Evolutionary conservation across 2,113 vertebrate genomes (phyloP), one percentile per base, ranked within the genome.

Genomic region (Syrrhaptes paradoxus): DNA sequence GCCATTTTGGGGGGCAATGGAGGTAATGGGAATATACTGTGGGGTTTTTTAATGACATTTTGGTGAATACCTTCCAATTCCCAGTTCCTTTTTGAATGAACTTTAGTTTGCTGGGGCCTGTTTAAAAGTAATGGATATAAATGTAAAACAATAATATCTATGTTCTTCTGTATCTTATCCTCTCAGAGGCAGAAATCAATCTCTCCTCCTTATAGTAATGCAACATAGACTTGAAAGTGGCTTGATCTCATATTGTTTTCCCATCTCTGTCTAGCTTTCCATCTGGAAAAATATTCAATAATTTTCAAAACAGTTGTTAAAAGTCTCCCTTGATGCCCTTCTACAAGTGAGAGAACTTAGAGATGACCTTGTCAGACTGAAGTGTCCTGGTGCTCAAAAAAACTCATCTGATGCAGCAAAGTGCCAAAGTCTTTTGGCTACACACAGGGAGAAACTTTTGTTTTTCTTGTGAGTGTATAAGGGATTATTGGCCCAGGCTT

Each of bases 271-370:
- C 82, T 95, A 88, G 85, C 59, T 94, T 88, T 93, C 75, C 72
- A 80, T 77, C 82, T 95, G 94, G 70, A 89, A 91, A 77, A 86
- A 79, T 81, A 91, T 79, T 96, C 95, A 80, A 73, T 93, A 86
- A 62, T 84, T 90, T 95, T 91, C 79, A 79, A 89, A 96, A 43
- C 62, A 76, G 85, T 78, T 63, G 13, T 55, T 72, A 74, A 85
- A 62, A 84, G 55, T 71, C 55, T 94, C 51, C 59, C 65, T 59
- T 77, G 59, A 80, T 96, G 86, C 71, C 41, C 13, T 74, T 86
- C 78, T 93, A 72, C 65, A 93, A 63, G 73, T 92, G 70, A 85
- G n/a, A 94, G 71, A 55, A 72, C 38, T 70, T 73, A 79, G 45
- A 87, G 36, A 85, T 66, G 74, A 72, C 63, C 62, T 78, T 85